Conservation (phyloP, 2,797 vertebrate species). For the Synaphobranchus kaupii region DNA sequence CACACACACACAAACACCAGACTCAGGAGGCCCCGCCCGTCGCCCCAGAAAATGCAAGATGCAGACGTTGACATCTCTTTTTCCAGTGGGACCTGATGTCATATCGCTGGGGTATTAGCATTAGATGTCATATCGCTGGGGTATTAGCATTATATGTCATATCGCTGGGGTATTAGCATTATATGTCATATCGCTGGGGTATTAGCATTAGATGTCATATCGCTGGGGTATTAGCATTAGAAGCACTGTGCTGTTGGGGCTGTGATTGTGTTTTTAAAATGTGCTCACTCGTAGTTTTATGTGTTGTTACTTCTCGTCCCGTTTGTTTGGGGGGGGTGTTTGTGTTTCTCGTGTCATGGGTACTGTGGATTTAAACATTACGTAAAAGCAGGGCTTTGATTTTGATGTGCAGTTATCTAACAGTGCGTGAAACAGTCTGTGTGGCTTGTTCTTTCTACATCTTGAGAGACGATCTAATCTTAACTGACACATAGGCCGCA, state of each 20-base stretch:
- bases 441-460: not conserved
- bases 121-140: not conserved
- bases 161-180: not conserved
- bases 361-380: not conserved
- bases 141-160: not conserved
- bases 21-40: too few species aligned
- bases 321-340: not conserved
- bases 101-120: not conserved
- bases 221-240: not conserved
- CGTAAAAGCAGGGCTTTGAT: not conserved
- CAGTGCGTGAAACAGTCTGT: not conserved
- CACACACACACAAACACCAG: too few species aligned
- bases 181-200: not conserved
- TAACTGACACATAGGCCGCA: constrained; percentile 65
- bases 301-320: not conserved
- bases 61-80: too few species aligned
- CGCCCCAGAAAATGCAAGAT: not conserved
- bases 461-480: constrained; percentile 66
- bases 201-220: not conserved
- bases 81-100: too few species aligned
- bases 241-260: not conserved
- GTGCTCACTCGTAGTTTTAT: not conserved
- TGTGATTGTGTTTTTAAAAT: not conserved
- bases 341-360: not conserved
- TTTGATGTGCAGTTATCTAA: not conserved